phyloP scores from a whole-genome alignment of 2,113 vertebrate species.

The Meriones unguiculatus region DNA sequence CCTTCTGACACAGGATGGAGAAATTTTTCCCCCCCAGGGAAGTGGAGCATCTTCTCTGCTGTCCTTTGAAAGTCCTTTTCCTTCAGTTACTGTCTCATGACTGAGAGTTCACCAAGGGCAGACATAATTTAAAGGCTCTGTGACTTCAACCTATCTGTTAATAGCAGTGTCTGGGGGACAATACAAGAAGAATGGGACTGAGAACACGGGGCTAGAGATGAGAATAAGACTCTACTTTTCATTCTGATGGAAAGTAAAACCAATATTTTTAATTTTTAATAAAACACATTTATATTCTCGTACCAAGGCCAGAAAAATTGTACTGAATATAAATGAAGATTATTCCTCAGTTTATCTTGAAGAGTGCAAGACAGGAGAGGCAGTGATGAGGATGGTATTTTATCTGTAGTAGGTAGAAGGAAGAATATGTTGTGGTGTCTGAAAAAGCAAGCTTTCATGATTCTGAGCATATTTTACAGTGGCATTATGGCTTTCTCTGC shows the following conservation, averaged over 20 bases:
- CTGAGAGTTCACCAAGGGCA: conserved; percentile 72
- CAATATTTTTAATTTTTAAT: conserved; percentile 90
- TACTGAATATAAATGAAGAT: conserved; percentile 82
- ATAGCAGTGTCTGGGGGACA: conserved; percentile 40
- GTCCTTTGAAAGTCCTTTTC: conserved; percentile 80
- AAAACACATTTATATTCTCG: conserved; percentile 83
- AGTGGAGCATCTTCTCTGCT: conserved; percentile 63
- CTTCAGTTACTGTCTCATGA: conserved; percentile 76
- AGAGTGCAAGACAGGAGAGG: conserved; percentile 71
- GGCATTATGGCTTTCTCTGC: conserved; percentile 70
- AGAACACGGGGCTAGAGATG: conserved; percentile 65
- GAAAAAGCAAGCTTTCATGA: conserved; percentile 77
- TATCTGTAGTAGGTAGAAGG: conserved; percentile 71
- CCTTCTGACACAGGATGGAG: conserved; percentile 82
- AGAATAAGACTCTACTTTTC: conserved; percentile 83
- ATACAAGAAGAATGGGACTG: conserved; percentile 75
- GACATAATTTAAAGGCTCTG: conserved; percentile 80
- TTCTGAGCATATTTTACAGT: conserved; percentile 67
- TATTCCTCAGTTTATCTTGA: conserved; percentile 76
- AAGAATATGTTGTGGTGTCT: conserved; percentile 67
- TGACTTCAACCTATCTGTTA: conserved; percentile 77
- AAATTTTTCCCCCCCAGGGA: conserved; percentile 72
- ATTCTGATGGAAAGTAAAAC: conserved; percentile 84
- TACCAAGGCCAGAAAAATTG: conserved; percentile 63
- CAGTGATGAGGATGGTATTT: conserved; percentile 74